phyloP scores from a whole-genome alignment of 2,888 invertebrate species.

The Abrostola tripartita region DNA sequence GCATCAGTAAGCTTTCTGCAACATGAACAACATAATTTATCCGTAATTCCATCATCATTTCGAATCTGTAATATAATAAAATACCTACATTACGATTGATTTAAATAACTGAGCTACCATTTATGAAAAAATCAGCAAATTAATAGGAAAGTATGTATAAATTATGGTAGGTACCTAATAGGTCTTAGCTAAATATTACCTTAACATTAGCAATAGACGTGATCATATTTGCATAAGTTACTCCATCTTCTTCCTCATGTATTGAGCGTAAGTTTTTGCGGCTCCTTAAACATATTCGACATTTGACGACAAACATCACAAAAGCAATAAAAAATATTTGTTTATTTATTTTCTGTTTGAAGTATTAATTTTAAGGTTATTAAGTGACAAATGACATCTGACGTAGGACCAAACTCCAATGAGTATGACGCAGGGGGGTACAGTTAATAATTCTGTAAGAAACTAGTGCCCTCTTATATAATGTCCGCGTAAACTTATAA shows the following conservation, averaged over 20 bases:
- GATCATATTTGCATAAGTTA: constrained; percentile 67
- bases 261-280: constrained; percentile 62
- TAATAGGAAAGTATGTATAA: too few species aligned
- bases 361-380: background rate
- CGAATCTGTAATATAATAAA: constrained; percentile 58
- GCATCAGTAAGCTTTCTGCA: constrained; percentile 68
- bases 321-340: background rate
- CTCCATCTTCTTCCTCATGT: constrained; percentile 53
- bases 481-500: too few species aligned
- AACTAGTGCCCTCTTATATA: too few species aligned
- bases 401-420: too few species aligned
- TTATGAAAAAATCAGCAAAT: too few species aligned
- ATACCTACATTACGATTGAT: background rate
- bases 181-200: constrained; percentile 34
- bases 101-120: too few species aligned
- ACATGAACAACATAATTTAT: constrained; percentile 74
- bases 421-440: too few species aligned
- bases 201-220: constrained; percentile 64
- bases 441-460: too few species aligned
- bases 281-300: constrained; percentile 69
- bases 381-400: too few species aligned
- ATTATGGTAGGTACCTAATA: too few species aligned
- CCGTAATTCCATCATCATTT: constrained; percentile 50
- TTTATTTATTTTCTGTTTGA: background rate
- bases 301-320: constrained; percentile 62